Base-by-base conservation (phyloP, 2,113 vertebrate genomes). In the Sylvilagus bachmani region DNA sequence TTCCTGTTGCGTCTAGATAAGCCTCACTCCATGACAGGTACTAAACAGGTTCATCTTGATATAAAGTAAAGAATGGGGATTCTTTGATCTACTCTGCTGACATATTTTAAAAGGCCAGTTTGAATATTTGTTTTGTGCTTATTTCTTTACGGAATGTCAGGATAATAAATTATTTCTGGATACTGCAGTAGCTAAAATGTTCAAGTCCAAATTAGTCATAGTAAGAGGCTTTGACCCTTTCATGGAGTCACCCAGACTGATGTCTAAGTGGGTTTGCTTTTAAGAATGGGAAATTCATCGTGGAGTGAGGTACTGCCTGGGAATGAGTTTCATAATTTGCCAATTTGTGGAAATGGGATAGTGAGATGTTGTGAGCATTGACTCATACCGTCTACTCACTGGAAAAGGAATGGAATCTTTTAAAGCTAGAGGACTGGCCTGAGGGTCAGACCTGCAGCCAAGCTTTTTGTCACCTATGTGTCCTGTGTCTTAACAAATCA, bases 161-260 rank as follows among this genome's bases (percentile, higher is more conserved):
- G 79, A 75, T 91, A 95, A 97, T 96, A 97, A 95, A 84, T 95
- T 95, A 94, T 84, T 95, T 86, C 95, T 96, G 87, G 62, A 86
- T 93, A 82, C 89, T 77, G 90, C 49, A 58, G 55, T 10, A 51
- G 71, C 86, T 90, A 90, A 94, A 97, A 62, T 82, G 67, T 93
- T 96, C 10, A 1, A 95, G 55, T 6, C 4, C 94, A 96, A 97
- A 95, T 96, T 93, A 95, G 91, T 95, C 66, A 61, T 29, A 96
- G 25, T 88, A 97, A 81, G 82, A 95, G 88, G 66, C 44, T 89
- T 13, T 49, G 71, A 93, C 73, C 79, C 97, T 95, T 61, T n/a
- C 44, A 61, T 19, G n/a, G 77, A 64, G 53, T 93, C 83, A 88
- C 75, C 49, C 13, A 82, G 22, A 78, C 29, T 89, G 38, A n/a